These are phyloP conservation scores for Coranthus polyacanthus DNA, from an alignment of 2,797 vertebrate genomes.

Conservation along the genomic window DNA sequence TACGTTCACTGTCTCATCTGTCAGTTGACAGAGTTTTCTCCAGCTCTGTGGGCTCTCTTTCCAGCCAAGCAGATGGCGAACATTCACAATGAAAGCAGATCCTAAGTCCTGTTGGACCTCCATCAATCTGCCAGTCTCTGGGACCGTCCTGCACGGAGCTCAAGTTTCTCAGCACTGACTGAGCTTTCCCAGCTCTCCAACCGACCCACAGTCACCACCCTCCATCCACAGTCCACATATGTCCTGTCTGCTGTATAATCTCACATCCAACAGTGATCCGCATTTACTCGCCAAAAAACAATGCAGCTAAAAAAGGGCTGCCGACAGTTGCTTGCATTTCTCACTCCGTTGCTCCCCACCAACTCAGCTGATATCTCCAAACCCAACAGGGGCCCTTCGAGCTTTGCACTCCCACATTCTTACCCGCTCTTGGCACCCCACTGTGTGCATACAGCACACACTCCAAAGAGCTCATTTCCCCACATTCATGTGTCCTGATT, in stretches of 20 bases:
- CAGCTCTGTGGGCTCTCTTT: constrained; percentile 69
- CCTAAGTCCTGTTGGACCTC: constrained; percentile 76
- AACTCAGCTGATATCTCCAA: constrained; percentile 49
- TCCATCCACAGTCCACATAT: constrained; percentile 11
- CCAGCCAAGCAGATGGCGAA: constrained; percentile 80
- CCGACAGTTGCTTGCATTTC: constrained; percentile 52
- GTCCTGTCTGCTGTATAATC: constrained; percentile 41
- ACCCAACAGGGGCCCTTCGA: constrained; percentile 31
- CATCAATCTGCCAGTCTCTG: constrained; percentile 73
- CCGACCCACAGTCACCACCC: constrained; percentile 13
- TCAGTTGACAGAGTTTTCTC: constrained; percentile 78
- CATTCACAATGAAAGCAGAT: constrained; percentile 84
- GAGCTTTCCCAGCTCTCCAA: constrained; percentile 42
- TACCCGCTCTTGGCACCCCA: constrained; percentile 15
- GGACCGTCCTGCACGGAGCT: constrained; percentile 64
- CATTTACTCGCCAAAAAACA: constrained; percentile 19
- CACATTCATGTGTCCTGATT: constrained; percentile 14
- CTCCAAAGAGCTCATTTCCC: constrained; percentile 41
- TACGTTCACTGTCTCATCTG: constrained; percentile 75
- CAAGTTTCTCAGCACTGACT: constrained; percentile 60
- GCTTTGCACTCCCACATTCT: constrained; percentile 30
- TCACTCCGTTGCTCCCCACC: constrained; percentile 27
- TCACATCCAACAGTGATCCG: constrained; percentile 4
- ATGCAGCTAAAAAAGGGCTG: constrained; percentile 10
- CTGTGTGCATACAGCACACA: constrained; percentile 30